Evolutionary conservation across 2,888 invertebrate genomes (phyloP), one percentile per base, ranked within the genome.

Genomic region (Caenorhabditis wallacei): DNA sequence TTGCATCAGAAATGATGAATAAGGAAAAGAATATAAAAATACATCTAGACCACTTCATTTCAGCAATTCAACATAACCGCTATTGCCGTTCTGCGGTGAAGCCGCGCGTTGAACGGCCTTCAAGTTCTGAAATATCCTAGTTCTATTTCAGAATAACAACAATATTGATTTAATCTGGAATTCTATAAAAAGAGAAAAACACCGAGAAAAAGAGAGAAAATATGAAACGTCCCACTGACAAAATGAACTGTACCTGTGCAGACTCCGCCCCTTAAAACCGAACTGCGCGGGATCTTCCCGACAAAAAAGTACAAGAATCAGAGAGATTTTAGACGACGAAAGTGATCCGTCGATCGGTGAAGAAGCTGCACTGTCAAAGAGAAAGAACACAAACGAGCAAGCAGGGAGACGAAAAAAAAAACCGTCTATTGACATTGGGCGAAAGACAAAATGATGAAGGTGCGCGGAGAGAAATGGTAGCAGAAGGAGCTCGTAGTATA

Each of bases 391-490:
- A 76, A 69, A 18, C 53, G 75, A 75, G 75, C 74, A 74, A 74
- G 59, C 61, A 69, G 76, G 68, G 46, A 35, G 46, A 57, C 40
- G 35, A 63, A 61, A 78, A 63, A 61, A 78, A 78, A 78, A 66
- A 66, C 66, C 37, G 69, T 69, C 69, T 75, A 63, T 78, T 78
- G 78, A 78, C 78, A 69, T 78, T 78, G 63, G 69, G 69, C 63
- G 78, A 78, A 78, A 78, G 78, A 78, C 78, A 78, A 78, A 78
- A 78, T 69, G 78, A 78, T 78, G 78, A 69, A 43, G 69, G 69
- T 61, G 69, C 66, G 66, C 57, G 57, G 48, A 68, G 37, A 37
- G 68, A 64, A 37, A 46, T 57, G 75, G 75, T 30, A 68, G 68
- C 69, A 63, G 61, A 63, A 30, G 61, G 69, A 63, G 69, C 78